Evolutionary conservation across 1,140 invertebrate species (phyloP).

Genomic region (Globodera rostochiensis): DNA sequence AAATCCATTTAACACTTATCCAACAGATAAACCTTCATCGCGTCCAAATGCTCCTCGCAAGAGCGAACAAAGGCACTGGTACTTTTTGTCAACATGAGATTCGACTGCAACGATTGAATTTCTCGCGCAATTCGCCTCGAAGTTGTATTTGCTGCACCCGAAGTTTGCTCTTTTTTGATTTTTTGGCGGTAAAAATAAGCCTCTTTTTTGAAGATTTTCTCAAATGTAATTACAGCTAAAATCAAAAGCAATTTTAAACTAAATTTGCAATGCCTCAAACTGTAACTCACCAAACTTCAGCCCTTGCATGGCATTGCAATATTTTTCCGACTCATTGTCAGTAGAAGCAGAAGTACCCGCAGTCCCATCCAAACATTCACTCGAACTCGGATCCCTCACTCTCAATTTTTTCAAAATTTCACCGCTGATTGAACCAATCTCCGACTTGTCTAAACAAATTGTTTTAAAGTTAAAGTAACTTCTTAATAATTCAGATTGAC

Average conservation of each 20-base stretch:
- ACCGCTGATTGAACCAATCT: background rate
- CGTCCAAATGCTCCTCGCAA: slow-evolving; percentile 76
- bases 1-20: background rate
- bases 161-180: background rate
- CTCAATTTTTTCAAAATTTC: background rate
- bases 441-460: background rate
- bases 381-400: background rate
- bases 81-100: slow-evolving; percentile 85
- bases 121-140: slow-evolving; percentile 74
- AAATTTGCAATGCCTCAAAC: background rate
- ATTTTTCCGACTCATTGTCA: background rate
- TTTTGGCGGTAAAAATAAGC: background rate
- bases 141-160: background rate
- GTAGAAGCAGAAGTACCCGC: background rate
- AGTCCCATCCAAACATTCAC: background rate
- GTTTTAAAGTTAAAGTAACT: background rate
- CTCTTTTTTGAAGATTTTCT: background rate
- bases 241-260: background rate
- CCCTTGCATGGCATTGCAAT: background rate
- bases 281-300: background rate
- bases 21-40: slow-evolving; percentile 39
- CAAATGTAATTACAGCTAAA: background rate
- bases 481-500: background rate
- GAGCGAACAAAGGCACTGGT: slow-evolving; percentile 92
- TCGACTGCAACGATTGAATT: slow-evolving; percentile 86